These are phyloP conservation scores for Chiroxiphia lanceolata DNA, from an alignment of 2,797 vertebrate species.

Conservation along the genomic window DNA sequence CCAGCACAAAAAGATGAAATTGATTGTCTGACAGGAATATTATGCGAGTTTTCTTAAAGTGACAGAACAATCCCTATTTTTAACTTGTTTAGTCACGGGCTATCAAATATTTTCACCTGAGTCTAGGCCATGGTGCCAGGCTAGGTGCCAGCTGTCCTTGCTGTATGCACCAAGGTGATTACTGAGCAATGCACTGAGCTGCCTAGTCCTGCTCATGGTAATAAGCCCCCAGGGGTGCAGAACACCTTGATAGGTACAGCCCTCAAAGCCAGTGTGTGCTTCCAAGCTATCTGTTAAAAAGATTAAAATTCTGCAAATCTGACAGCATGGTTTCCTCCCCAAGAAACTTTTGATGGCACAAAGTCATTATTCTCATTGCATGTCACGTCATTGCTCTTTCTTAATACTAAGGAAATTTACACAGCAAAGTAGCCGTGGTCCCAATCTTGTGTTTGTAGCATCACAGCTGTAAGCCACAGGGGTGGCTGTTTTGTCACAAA, in stretches of 20 bases:
- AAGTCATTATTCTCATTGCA: not conserved
- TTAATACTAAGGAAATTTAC: not conserved
- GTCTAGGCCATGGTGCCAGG: not conserved
- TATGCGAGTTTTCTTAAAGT: not conserved
- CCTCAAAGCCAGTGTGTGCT: not conserved
- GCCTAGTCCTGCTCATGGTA: not conserved
- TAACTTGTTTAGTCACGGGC: not conserved
- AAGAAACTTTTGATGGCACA: not conserved
- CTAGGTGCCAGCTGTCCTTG: not conserved
- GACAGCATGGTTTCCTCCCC: not conserved
- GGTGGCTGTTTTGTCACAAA: not conserved
- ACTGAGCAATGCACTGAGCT: not conserved
- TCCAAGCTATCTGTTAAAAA: not conserved
- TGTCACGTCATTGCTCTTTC: not conserved
- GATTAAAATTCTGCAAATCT: not conserved
- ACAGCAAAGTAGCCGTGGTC: rapidly evolving
- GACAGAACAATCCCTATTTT: not conserved
- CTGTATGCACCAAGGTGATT: not conserved
- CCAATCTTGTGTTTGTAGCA: not conserved
- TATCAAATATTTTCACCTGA: not conserved
- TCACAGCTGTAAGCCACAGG: not conserved
- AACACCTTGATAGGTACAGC: not conserved
- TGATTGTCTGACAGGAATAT: not conserved
- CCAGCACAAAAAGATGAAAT: not conserved
- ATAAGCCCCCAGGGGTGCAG: not conserved